phyloP scores from a whole-genome alignment of 2,797 vertebrate species.

The Sebastolobus alascanus region DNA sequence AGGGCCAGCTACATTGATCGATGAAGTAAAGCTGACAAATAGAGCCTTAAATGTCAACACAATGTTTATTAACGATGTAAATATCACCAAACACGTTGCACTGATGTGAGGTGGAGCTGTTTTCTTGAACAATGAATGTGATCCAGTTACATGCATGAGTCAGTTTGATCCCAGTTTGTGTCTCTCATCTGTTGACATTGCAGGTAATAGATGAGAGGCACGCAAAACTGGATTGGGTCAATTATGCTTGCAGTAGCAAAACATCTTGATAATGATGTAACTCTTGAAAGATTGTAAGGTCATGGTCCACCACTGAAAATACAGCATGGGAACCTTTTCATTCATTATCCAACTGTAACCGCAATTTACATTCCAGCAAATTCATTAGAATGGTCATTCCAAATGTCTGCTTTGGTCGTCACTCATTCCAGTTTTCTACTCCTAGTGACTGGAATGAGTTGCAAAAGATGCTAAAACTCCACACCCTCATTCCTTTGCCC shows the following conservation, averaged over 20 bases:
- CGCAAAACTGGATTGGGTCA: background rate
- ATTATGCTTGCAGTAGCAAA: slow-evolving; percentile 6
- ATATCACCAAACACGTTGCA: slow-evolving; percentile 42
- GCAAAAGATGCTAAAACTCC: too few relatives aligned
- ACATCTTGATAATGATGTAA: background rate
- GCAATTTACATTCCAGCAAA: too few relatives aligned
- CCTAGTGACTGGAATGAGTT: background rate
- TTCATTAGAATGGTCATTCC: too few relatives aligned
- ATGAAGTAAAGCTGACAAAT: slow-evolving; percentile 43
- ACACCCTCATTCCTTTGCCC: background rate
- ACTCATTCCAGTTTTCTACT: too few relatives aligned
- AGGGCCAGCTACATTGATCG: background rate
- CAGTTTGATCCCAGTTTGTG: background rate
- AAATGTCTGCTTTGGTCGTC: background rate
- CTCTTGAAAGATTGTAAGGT: background rate
- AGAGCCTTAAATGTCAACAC: slow-evolving; percentile 49
- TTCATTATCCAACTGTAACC: background rate
- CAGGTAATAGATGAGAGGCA: background rate
- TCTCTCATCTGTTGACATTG: background rate
- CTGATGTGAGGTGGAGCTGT: slow-evolving; percentile 8
- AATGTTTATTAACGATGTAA: slow-evolving; percentile 38
- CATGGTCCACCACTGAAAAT: background rate
- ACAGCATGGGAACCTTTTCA: background rate
- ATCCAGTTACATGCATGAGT: background rate
- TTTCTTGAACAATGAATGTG: slow-evolving; percentile 7